Conservation (phyloP, 2,888 invertebrate species). For the Megastigmus dorsalis region DNA sequence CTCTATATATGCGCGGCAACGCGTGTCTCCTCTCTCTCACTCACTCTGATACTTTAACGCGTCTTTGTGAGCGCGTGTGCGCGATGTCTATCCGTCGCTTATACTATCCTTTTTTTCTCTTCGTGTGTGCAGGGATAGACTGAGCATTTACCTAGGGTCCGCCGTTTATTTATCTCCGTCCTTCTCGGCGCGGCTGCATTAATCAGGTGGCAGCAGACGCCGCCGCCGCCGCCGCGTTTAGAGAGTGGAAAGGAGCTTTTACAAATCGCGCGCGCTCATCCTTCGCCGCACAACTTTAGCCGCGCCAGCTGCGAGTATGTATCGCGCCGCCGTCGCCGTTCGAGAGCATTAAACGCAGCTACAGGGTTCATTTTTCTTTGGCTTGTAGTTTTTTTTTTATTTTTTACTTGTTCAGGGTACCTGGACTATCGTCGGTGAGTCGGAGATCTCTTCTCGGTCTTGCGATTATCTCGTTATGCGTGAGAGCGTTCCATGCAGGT, state of each 20-base stretch:
- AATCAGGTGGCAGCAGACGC: constrained; percentile 32
- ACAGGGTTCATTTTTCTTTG: too few relatives aligned
- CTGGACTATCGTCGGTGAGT: too few relatives aligned
- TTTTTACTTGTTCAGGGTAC: too few relatives aligned
- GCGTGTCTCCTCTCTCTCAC: constrained; percentile 6
- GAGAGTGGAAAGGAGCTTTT: constrained; percentile 21
- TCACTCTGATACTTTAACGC: too few relatives aligned
- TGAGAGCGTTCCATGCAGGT: neutral
- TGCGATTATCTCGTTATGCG: constrained; percentile 30
- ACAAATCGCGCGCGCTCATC: constrained; percentile 36
- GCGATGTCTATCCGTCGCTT: constrained; percentile 13
- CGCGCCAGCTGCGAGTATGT: too few relatives aligned
- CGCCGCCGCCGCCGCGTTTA: too few relatives aligned
- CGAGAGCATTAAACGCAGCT: too few relatives aligned
- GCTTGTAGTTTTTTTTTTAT: too few relatives aligned
- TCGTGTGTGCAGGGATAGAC: neutral
- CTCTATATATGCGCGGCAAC: too few relatives aligned
- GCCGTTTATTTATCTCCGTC: constrained; percentile 43
- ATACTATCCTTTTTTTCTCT: neutral
- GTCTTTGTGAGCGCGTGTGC: neutral
- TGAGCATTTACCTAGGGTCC: constrained; percentile 6
- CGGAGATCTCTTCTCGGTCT: neutral
- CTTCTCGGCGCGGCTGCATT: constrained; percentile 32
- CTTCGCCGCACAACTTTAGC: too few relatives aligned
- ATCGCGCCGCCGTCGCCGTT: too few relatives aligned